phyloP scores from a whole-genome alignment of 1,140 invertebrate species.

The Drosophila mauritiana region DNA sequence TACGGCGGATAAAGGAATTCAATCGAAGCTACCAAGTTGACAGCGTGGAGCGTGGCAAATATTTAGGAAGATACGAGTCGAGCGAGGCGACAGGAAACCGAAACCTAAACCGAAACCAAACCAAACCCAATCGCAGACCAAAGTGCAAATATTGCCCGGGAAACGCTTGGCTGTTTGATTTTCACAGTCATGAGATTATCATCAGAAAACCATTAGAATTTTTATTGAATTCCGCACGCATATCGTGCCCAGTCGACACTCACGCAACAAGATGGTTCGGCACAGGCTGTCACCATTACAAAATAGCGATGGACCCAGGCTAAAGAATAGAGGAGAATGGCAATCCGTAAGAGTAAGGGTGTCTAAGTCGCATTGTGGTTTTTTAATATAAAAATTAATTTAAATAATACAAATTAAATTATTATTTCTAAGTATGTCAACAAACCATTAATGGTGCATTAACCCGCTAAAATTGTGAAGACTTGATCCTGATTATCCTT shows the following conservation, averaged over 20 bases:
- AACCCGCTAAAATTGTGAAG: background rate
- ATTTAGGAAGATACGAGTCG: constrained; percentile 43
- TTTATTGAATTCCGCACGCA: constrained; percentile 82
- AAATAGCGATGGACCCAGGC: constrained; percentile 10
- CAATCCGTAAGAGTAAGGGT: background rate
- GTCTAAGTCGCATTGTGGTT: background rate
- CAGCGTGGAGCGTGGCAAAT: constrained; percentile 70
- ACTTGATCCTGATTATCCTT: constrained; percentile 33
- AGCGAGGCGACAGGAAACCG: constrained; percentile 4
- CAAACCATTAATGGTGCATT: background rate
- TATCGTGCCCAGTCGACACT: constrained; percentile 30
- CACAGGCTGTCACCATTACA: constrained; percentile 39
- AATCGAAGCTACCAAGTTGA: constrained; percentile 80
- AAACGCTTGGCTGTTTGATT: constrained; percentile 72
- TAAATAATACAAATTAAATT: background rate
- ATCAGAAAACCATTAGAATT: constrained; percentile 83
- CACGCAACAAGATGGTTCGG: constrained; percentile 14
- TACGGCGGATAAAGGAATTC: constrained; percentile 74
- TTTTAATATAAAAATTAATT: background rate
- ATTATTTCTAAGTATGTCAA: too few relatives aligned
- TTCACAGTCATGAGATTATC: constrained; percentile 79
- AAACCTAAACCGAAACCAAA: constrained; percentile 52
- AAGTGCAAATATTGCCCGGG: constrained; percentile 74
- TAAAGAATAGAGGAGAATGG: too few relatives aligned
- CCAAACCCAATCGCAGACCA: constrained; percentile 56